These are phyloP conservation scores for Nemapogon koenigi DNA, from an alignment of 2,888 invertebrate genomes.

Conservation along the genomic window DNA sequence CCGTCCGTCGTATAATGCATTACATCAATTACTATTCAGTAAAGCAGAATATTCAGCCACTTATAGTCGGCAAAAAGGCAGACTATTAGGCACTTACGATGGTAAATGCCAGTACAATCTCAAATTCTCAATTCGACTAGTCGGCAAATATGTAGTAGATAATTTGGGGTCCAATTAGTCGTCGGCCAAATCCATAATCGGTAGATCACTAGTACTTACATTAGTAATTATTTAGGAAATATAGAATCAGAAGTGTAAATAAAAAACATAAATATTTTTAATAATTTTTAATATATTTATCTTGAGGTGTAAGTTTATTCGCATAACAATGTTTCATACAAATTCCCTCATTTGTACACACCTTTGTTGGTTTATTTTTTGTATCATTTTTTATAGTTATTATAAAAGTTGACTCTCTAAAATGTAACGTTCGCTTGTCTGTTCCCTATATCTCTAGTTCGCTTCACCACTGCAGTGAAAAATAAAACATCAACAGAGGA, in stretches of 20 bases:
- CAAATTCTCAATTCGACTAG: too few species aligned
- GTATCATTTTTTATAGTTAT: conserved; percentile 32
- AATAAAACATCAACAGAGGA: conserved; percentile 47
- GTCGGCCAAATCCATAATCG: too few species aligned
- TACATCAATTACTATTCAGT: too few species aligned
- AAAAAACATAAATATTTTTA: conserved; percentile 40
- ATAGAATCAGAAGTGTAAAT: conserved; percentile 25
- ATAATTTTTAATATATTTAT: conserved; percentile 48
- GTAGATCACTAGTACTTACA: not conserved
- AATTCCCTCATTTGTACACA: conserved; percentile 65
- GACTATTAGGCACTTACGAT: too few species aligned
- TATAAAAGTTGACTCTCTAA: conserved; percentile 65
- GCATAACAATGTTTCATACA: conserved; percentile 66
- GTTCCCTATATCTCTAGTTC: conserved; percentile 62
- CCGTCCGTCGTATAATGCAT: too few species aligned
- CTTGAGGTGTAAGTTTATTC: conserved; percentile 66
- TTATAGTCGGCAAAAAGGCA: too few species aligned
- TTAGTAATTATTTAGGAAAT: not conserved
- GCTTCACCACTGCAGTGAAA: conserved; percentile 56
- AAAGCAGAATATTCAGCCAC: too few species aligned
- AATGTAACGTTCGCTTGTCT: conserved; percentile 63
- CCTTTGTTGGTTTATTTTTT: conserved; percentile 50
- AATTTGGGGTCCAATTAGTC: too few species aligned
- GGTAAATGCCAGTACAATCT: too few species aligned
- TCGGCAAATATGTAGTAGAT: too few species aligned